Conservation (phyloP, 2,888 invertebrate species). For the Drosophila yooni region DNA sequence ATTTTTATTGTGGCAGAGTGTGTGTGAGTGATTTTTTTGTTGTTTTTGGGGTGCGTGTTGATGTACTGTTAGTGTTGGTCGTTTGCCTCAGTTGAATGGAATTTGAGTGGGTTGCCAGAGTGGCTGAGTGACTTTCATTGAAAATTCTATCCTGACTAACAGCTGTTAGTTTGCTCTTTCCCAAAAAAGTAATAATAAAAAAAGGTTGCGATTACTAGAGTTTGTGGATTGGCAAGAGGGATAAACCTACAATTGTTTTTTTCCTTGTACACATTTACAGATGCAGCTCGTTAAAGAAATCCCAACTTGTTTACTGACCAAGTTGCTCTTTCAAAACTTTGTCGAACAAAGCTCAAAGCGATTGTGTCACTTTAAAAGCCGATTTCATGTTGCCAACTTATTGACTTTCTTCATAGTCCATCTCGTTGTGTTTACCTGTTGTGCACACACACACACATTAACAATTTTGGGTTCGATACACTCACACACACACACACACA, state of each 20-base stretch:
- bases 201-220: background rate
- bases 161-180: conserved; percentile 3
- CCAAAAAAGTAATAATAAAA: background rate
- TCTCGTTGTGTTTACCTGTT: conserved; percentile 16
- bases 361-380: conserved; percentile 20
- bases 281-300: background rate
- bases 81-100: conserved; percentile 37
- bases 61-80: conserved; percentile 38
- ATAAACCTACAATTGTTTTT: background rate
- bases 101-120: conserved; percentile 33
- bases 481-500: conserved; percentile 12
- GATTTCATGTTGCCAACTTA: conserved; percentile 19
- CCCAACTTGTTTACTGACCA: background rate
- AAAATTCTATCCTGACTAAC: conserved; percentile 9
- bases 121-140: conserved; percentile 19
- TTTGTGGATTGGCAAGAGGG: background rate
- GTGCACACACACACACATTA: conserved; percentile 12
- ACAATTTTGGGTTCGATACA: conserved; percentile 23
- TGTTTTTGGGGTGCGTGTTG: conserved; percentile 37
- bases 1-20: conserved; percentile 45
- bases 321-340: background rate
- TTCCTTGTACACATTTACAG: background rate
- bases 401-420: conserved; percentile 17
- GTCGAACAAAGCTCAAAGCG: background rate
- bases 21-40: background rate